These are phyloP conservation scores for Amphipoea lucens DNA, from an alignment of 2,888 invertebrate species.

Conservation along the genomic window DNA sequence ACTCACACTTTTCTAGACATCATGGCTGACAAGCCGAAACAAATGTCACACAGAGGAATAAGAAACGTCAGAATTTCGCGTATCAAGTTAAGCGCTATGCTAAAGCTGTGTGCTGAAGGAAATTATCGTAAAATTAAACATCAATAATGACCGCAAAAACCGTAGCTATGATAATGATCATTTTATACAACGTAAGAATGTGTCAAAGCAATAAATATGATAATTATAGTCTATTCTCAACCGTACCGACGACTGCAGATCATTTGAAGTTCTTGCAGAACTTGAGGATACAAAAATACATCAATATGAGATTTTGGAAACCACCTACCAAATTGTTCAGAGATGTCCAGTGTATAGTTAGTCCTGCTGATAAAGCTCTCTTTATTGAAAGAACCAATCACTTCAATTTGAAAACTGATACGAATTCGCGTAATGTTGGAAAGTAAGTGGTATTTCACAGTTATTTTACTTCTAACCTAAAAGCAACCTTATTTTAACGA, in stretches of 20 bases:
- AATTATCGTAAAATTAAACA: conserved; percentile 41
- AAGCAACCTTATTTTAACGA: neutral
- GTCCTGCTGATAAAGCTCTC: conserved; percentile 69
- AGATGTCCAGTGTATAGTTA: conserved; percentile 78
- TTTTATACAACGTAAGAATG: conserved; percentile 68
- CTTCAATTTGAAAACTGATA: conserved; percentile 69
- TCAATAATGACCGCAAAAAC: conserved; percentile 73
- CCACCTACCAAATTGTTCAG: conserved; percentile 75
- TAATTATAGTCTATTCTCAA: conserved; percentile 73
- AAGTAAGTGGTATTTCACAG: conserved; percentile 67
- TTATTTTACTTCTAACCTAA: neutral
- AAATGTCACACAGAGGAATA: conserved; percentile 38
- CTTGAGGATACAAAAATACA: conserved; percentile 75
- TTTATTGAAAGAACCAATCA: conserved; percentile 77
- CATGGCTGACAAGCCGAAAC: neutral
- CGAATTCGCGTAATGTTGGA: conserved; percentile 74
- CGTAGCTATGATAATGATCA: conserved; percentile 69
- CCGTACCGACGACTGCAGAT: conserved; percentile 68
- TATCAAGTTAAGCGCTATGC: conserved; percentile 7
- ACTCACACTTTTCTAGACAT: conserved; percentile 2
- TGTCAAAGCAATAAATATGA: conserved; percentile 74
- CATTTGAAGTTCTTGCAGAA: conserved; percentile 81
- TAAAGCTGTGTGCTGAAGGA: conserved; percentile 17
- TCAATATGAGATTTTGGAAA: conserved; percentile 80
- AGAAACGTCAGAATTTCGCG: conserved; percentile 24